phyloP scores from a whole-genome alignment of 2,797 vertebrate species.

The Sciaenops ocellatus region DNA sequence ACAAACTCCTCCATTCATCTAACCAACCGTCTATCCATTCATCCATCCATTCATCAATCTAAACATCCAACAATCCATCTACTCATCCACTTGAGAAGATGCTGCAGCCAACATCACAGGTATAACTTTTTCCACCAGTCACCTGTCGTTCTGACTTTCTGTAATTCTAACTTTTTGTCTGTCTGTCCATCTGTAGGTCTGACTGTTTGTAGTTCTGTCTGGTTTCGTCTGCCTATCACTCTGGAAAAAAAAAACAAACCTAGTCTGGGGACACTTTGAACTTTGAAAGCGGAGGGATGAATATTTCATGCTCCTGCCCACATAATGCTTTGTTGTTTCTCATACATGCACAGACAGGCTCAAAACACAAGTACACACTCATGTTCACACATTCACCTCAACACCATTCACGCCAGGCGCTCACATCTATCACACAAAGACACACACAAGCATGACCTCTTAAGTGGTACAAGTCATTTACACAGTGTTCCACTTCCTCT shows the following conservation, averaged over 20 bases:
- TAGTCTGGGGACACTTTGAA: conserved; percentile 56
- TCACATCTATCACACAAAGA: conserved; percentile 20
- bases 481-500: conserved; percentile 60
- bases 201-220: conserved; percentile 49
- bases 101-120: conserved; percentile 78
- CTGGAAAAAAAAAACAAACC: background rate
- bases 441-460: conserved; percentile 60
- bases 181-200: conserved; percentile 37
- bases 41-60: conserved; percentile 56
- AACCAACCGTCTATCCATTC: background rate
- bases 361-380: background rate
- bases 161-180: conserved; percentile 52
- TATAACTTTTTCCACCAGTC: conserved; percentile 79
- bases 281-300: conserved; percentile 56
- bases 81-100: conserved; percentile 78
- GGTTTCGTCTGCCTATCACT: conserved; percentile 47
- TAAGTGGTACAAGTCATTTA: conserved; percentile 76
- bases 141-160: conserved; percentile 59
- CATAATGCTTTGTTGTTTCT: conserved; percentile 48
- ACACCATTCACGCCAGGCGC: background rate
- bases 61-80: conserved; percentile 69
- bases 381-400: background rate
- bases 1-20: conserved; percentile 59
- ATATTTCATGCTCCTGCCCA: conserved; percentile 68
- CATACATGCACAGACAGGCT: conserved; percentile 34